phyloP scores from a whole-genome alignment of 1,140 invertebrate species.

The Amyelois transitella region DNA sequence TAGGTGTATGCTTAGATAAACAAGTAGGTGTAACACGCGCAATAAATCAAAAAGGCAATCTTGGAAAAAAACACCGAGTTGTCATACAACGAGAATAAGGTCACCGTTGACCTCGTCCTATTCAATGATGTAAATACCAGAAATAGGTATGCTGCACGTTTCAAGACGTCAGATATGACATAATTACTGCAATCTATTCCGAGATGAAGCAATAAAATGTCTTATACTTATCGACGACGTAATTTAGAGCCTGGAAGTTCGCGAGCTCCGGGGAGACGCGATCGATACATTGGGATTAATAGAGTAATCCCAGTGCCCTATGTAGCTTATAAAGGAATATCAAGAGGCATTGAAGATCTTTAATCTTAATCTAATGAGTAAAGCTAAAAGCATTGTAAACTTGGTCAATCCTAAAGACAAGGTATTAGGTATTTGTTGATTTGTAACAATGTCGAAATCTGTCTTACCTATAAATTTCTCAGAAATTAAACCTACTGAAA shows the following conservation, averaged over 20 bases:
- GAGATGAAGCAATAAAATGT: background rate
- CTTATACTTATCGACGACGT: background rate
- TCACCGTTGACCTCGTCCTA: conserved; percentile 3
- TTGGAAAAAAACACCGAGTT: conserved; percentile 13
- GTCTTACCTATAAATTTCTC: background rate
- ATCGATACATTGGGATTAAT: background rate
- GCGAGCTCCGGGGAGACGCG: too few species aligned
- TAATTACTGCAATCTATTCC: background rate
- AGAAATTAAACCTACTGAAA: background rate
- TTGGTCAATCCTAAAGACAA: too few species aligned
- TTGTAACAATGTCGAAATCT: too few species aligned
- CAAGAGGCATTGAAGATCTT: too few species aligned
- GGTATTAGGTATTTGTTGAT: too few species aligned
- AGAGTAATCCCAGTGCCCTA: background rate
- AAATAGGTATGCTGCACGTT: background rate
- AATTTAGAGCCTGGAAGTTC: too few species aligned
- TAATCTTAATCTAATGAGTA: too few species aligned
- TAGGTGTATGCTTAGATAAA: too few species aligned
- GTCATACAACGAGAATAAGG: conserved; percentile 24
- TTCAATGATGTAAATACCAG: background rate
- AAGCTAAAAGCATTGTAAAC: too few species aligned
- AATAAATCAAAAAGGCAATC: conserved; percentile 13
- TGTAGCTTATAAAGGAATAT: too few species aligned
- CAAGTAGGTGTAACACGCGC: too few species aligned
- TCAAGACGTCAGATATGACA: conserved; percentile 5